Evolutionary conservation across 2,888 invertebrate genomes (phyloP).

Genomic region (Nemotelus pantherinus): DNA sequence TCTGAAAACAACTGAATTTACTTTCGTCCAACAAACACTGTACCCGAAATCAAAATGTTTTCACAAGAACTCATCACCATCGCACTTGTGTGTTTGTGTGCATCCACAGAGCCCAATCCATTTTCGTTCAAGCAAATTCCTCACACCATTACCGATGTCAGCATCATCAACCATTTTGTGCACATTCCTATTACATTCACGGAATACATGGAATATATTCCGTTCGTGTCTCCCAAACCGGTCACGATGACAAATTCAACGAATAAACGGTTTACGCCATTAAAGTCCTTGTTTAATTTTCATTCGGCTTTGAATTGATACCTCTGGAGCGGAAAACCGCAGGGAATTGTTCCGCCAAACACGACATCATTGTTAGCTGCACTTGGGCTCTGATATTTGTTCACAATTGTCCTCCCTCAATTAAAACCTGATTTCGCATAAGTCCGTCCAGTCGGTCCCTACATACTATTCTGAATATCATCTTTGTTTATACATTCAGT

Average conservation of each 20-base stretch:
- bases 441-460: constrained; percentile 15
- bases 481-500: constrained; percentile 26
- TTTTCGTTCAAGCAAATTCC: no score
- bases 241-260: constrained; percentile 36
- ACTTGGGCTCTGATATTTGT: constrained; percentile 43
- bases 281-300: constrained; percentile 48
- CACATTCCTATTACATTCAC: constrained; percentile 9
- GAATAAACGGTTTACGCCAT: constrained; percentile 40
- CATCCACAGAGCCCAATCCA: neutral
- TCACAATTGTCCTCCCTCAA: constrained; percentile 48
- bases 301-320: constrained; percentile 48
- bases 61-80: neutral
- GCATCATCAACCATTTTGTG: neutral
- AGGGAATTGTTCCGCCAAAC: constrained; percentile 47
- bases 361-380: constrained; percentile 47
- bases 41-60: neutral
- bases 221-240: constrained; percentile 21
- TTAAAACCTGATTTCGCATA: constrained; percentile 48
- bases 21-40: constrained; percentile 11
- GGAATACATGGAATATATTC: neutral
- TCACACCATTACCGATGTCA: no score
- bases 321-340: constrained; percentile 48
- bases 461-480: constrained; percentile 19
- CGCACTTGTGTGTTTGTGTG: neutral
- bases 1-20: constrained; percentile 32